Evolutionary conservation across 2,888 invertebrate genomes (phyloP).

Genomic region (Tuta absoluta): DNA sequence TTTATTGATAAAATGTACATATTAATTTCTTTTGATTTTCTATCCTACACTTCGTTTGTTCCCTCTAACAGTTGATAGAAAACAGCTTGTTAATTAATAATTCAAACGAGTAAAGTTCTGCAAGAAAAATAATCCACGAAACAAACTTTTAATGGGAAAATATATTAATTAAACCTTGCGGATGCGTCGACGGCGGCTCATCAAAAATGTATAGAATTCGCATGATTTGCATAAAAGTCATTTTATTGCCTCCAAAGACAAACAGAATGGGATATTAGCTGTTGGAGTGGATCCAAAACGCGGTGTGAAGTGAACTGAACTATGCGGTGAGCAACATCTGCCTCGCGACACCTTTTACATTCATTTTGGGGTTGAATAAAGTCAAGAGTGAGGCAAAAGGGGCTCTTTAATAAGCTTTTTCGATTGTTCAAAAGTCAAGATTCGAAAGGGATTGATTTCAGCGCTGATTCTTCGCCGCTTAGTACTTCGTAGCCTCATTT

Average conservation of each 20-base stretch:
- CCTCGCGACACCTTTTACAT: slow-evolving; percentile 25
- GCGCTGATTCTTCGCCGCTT: not conserved
- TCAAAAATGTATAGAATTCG: slow-evolving; percentile 82
- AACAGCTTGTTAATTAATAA: slow-evolving; percentile 27
- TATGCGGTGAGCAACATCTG: slow-evolving; percentile 21
- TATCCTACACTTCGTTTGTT: not conserved
- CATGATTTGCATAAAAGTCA: slow-evolving; percentile 82
- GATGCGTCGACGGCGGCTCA: slow-evolving; percentile 67
- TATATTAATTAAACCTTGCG: slow-evolving; percentile 72
- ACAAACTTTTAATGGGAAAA: slow-evolving; percentile 73
- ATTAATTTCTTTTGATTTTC: not conserved
- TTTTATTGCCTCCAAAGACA: slow-evolving; percentile 81
- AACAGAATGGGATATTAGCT: slow-evolving; percentile 79
- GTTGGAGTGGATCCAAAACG: slow-evolving; percentile 72
- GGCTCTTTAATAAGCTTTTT: slow-evolving; percentile 20
- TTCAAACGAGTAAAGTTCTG: slow-evolving; percentile 26
- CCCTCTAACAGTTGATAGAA: not conserved
- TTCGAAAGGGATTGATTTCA: slow-evolving; percentile 15
- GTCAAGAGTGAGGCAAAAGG: slow-evolving; percentile 1
- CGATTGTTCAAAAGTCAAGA: not conserved
- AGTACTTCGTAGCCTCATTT: not conserved
- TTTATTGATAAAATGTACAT: not conserved
- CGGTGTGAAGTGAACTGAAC: slow-evolving; percentile 49
- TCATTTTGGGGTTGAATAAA: slow-evolving; percentile 21
- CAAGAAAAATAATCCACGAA: slow-evolving; percentile 51